Evolutionary conservation across 2,113 vertebrate genomes (phyloP).

Genomic region (Setophaga petechia): DNA sequence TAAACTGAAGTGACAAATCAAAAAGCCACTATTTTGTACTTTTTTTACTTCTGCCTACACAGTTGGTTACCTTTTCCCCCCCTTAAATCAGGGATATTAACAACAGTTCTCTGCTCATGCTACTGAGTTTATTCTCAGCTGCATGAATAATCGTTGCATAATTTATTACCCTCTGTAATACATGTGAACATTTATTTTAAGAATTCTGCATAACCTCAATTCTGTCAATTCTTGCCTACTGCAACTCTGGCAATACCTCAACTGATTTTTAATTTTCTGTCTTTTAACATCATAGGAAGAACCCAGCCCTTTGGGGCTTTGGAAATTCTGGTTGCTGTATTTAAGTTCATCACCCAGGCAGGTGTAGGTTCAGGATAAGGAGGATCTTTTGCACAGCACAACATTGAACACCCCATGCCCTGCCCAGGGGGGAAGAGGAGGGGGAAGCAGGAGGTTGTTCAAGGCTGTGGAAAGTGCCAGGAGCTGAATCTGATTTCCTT

Average conservation of each 20-base stretch:
- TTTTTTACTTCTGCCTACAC: not conserved
- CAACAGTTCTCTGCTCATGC: not conserved
- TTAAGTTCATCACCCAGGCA: not conserved
- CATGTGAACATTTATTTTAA: conserved; percentile 6
- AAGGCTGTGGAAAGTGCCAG: not conserved
- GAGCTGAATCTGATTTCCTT: not conserved
- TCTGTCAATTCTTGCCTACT: not conserved
- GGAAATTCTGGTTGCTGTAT: not conserved
- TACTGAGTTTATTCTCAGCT: not conserved
- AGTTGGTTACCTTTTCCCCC: not conserved
- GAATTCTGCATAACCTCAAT: not conserved
- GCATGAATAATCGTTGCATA: not conserved
- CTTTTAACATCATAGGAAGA: not conserved
- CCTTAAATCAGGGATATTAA: not conserved
- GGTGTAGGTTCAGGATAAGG: not conserved
- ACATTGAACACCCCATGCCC: not conserved
- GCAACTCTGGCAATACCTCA: not conserved
- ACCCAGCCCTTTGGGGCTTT: not conserved
- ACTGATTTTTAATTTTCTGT: not conserved
- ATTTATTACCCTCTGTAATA: conserved; percentile 10
- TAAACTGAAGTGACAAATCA: not conserved
- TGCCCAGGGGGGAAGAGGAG: not conserved
- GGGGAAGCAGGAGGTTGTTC: not conserved
- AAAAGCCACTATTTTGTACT: not conserved
- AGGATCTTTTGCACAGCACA: not conserved